phyloP scores from a whole-genome alignment of 2,888 invertebrate species.

The Zhengitettix transpicula region DNA sequence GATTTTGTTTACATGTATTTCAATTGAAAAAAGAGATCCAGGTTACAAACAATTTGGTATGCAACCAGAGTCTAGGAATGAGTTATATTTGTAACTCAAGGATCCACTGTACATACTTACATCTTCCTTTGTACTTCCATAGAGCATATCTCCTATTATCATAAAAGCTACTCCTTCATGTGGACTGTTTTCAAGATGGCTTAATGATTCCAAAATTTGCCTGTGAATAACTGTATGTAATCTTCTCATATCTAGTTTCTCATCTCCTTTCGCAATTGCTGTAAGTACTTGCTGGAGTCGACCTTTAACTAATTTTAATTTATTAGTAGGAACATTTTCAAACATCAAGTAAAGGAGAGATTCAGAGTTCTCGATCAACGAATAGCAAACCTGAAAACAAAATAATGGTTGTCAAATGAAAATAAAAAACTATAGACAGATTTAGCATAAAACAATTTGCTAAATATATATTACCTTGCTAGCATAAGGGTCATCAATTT shows the following conservation, averaged over 20 bases:
- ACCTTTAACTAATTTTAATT: constrained; percentile 42
- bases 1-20: no score
- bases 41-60: no score
- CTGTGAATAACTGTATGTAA: constrained; percentile 55
- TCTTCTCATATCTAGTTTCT: constrained; percentile 55
- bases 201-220: constrained; percentile 48
- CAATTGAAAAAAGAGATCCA: no score
- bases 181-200: constrained; percentile 57
- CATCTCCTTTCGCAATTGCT: constrained; percentile 27
- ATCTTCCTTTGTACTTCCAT: constrained; percentile 54
- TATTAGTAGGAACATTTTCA: constrained; percentile 55
- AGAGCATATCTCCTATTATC: constrained; percentile 68
- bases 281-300: constrained; percentile 34
- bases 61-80: no score
- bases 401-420: no score
- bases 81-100: no score
- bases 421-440: no score
- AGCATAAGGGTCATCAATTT: constrained; percentile 63
- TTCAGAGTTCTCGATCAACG: constrained; percentile 53
- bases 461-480: constrained; percentile 39
- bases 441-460: no score
- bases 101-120: constrained; percentile 32
- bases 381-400: constrained; percentile 42
- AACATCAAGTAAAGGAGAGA: constrained; percentile 52
- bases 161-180: constrained; percentile 60